A percentile compares a stretch with the other conserved stretches of the same genome.
phyloP scores from a whole-genome alignment of 1,140 invertebrate genomes.

The Caenorhabditis briggsae region DNA sequence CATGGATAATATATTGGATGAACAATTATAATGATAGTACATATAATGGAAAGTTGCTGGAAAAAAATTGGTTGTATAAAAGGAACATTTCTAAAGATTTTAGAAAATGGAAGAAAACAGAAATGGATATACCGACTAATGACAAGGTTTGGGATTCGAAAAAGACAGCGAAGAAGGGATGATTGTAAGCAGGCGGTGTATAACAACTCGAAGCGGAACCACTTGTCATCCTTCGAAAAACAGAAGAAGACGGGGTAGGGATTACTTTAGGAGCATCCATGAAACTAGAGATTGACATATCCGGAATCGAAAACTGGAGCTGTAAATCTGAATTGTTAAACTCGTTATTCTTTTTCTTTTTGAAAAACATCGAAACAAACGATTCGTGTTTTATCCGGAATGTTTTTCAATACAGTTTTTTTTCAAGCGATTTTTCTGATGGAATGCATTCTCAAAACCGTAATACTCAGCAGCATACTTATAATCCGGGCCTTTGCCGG shows the following conservation, averaged over 20 bases:
- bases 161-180: not conserved
- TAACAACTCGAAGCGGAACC: not conserved
- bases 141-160: not conserved
- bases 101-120: not conserved
- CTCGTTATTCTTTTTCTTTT: no score
- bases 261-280: not conserved
- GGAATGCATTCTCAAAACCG: no score
- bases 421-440: no score
- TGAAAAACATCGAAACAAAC: no score
- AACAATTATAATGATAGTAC: not conserved
- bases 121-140: constrained; percentile 46
- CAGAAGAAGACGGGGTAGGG: not conserved
- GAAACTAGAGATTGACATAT: not conserved
- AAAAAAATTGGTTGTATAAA: not conserved
- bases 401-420: no score
- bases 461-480: no score
- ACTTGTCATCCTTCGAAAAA: constrained; percentile 3
- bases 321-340: no score
- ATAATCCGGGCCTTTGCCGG: no score
- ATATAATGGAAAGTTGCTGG: not conserved
- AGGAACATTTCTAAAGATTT: not conserved
- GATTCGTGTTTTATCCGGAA: no score
- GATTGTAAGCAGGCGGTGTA: not conserved
- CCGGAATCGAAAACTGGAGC: not conserved
- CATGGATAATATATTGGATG: no score